Evolutionary conservation across 1,140 invertebrate genomes (phyloP), one percentile per base, ranked within the genome.

Genomic region (Saccostrea glomerata): DNA sequence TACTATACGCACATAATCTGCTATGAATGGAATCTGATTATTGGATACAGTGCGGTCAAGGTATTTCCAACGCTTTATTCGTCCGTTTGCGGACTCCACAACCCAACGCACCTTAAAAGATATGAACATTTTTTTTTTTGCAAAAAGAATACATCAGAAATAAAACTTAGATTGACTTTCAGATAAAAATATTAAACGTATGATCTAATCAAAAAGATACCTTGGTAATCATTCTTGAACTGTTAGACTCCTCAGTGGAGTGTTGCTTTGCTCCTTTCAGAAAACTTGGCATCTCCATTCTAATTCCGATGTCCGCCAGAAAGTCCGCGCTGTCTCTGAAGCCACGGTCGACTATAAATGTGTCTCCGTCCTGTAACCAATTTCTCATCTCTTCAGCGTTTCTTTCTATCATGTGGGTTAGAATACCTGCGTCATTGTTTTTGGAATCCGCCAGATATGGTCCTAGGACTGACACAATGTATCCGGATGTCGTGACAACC

Each of bases 91-190:
- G 20, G 88, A 87, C 77, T 89, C 88, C 11, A 87, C 87, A 9
- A 90, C 86, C 86, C 88, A 90, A 58, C 86, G 82, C n/a, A 88
- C 82, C 89, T 90, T 58, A 63, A 87, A 86, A 15, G 40, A 47
- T 47, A 47, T 47, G 40, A 47, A 47, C 2, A 47, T n/a, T 3
- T 47, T 3, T 3, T 47, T 47, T 47, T 2, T 47, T 47, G 40
- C 40, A 47, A 47, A 47, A 47, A 47, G 40, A 47, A 47, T 47
- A 47, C 40, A 6, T 47, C 40, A 47, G 40, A 47, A 47, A 47
- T n/a, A 47, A 47, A 47, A 47, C 40, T 47, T 6, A 6, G 40
- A 47, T 6, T 47, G 40, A 47, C 40, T 47, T 47, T 47, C 40
- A 47, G 40, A 47, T 47, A 47, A 47, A 47, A 47, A 47, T 47